Conservation (phyloP, 2,888 invertebrate genomes). For the Chesias legatella region DNA sequence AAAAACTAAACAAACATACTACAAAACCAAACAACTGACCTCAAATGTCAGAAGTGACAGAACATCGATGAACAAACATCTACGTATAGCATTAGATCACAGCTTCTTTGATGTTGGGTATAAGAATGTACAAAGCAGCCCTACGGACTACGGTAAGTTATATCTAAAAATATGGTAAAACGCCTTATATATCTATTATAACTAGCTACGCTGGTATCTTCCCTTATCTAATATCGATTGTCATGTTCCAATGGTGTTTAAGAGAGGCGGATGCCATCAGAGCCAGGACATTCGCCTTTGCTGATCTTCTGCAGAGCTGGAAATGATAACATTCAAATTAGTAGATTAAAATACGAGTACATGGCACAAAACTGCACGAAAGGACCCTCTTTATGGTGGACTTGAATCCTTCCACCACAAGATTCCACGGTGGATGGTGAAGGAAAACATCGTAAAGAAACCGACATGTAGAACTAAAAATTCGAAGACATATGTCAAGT, state of each 20-base stretch:
- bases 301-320: constrained; percentile 80
- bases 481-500: no score
- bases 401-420: no score
- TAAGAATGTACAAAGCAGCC: constrained; percentile 21
- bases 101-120: constrained; percentile 47
- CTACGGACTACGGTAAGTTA: constrained; percentile 9
- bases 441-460: no score
- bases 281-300: constrained; percentile 83
- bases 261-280: constrained; percentile 81
- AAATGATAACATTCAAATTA: constrained; percentile 36
- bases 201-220: no score
- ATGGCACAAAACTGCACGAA: no score
- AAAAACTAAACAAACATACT: no score
- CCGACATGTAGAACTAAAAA: no score
- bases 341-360: neutral
- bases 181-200: no score
- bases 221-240: constrained; percentile 9
- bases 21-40: neutral
- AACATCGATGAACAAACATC: neutral
- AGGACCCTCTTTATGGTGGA: no score
- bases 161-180: constrained; percentile 2
- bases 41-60: neutral
- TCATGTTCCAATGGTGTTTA: constrained; percentile 47
- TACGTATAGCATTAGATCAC: constrained; percentile 40
- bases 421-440: no score